phyloP scores from a whole-genome alignment of 2,797 vertebrate genomes.

The Myiotriccus ornatus region DNA sequence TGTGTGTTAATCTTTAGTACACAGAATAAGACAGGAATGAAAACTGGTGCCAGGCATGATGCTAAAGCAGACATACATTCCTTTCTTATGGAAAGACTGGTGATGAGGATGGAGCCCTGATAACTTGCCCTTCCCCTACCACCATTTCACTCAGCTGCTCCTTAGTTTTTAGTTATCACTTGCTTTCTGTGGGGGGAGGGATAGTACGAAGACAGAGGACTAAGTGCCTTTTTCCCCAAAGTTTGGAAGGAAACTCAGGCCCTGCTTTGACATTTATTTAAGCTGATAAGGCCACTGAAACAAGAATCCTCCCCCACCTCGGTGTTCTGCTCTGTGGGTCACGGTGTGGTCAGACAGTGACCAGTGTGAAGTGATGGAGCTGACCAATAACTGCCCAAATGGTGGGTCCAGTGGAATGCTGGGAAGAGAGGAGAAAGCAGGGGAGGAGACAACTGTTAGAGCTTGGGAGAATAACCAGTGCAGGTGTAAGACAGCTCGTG shows the following conservation, averaged over 20 bases:
- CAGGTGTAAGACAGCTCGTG: neutral
- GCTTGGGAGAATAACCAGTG: accelerated
- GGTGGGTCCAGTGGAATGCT: neutral
- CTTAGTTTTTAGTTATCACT: neutral
- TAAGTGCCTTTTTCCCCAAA: neutral
- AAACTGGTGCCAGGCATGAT: neutral
- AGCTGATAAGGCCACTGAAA: neutral
- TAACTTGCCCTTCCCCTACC: neutral
- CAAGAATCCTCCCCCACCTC: neutral
- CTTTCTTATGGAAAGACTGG: neutral
- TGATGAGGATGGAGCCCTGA: neutral
- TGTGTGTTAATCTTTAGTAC: neutral
- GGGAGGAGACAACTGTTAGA: neutral
- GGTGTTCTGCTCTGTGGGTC: neutral
- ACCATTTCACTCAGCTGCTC: neutral
- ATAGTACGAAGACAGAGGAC: neutral
- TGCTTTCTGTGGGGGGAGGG: neutral
- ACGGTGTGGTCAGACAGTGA: neutral
- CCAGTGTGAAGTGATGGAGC: neutral
- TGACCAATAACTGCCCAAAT: neutral
- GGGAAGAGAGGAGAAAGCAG: neutral
- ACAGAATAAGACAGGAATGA: neutral
- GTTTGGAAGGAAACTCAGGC: neutral
- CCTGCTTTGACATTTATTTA: neutral
- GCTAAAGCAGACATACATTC: neutral